Conservation (phyloP, 2,888 invertebrate genomes). For the Sympetrum striolatum region DNA sequence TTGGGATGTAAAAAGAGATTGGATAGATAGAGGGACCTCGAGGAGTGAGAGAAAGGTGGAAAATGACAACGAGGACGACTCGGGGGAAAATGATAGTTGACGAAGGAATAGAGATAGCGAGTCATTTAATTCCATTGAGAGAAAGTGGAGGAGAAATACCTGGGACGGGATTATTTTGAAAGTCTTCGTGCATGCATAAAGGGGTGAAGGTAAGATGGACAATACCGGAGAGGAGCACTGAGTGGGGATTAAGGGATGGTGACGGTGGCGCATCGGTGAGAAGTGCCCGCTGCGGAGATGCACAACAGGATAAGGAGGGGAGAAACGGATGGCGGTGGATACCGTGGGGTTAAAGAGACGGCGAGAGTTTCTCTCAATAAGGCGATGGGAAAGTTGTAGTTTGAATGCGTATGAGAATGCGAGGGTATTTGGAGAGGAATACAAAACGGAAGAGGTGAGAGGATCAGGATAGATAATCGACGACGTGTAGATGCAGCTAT, state of each 20-base stretch:
- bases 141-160: constrained; percentile 7
- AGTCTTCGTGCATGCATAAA: background rate
- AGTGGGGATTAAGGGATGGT: background rate
- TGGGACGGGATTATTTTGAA: background rate
- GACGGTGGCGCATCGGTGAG: background rate
- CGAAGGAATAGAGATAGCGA: background rate
- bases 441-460: background rate
- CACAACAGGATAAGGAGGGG: background rate
- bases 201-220: constrained; percentile 21
- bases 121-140: background rate
- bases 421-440: background rate
- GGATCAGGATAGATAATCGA: background rate
- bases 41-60: background rate
- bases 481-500: background rate
- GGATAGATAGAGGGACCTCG: background rate
- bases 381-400: constrained; percentile 9
- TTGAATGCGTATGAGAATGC: constrained; percentile 2
- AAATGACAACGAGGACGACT: no score
- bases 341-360: background rate
- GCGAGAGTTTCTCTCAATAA: background rate
- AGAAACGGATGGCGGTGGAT: background rate
- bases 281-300: background rate
- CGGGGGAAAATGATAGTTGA: background rate
- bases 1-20: background rate
- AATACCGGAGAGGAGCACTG: constrained; percentile 16